Base-by-base conservation (phyloP, 2,797 vertebrate species). In the Phoebastria nigripes region DNA sequence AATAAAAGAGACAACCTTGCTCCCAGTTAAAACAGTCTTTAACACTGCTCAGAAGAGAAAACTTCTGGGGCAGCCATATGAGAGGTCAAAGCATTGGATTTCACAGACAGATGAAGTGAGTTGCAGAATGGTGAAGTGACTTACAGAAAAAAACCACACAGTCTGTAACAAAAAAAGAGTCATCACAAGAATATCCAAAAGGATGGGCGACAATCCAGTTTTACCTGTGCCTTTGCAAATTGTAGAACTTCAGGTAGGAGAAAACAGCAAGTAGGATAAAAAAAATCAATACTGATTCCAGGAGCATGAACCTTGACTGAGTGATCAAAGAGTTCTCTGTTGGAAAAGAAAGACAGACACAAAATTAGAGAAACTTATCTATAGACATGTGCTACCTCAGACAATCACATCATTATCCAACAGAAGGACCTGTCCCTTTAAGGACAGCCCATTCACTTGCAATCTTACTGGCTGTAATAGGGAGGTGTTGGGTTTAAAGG, bases 241-340 rank as follows among this genome's bases (percentile, higher is more conserved):
- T 99, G 98, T 98, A 96, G 97, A 99, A 99, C 78, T 98, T 98
- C 88, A 99, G 96, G 93, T 99, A 99, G 67, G 98, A 99, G 81
- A 99, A 86, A 95, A 99, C 97, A 4, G 99, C 98, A 96, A 99
- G 66, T 7, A 99, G 97, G 71, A 99, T 97, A 82, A 99, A 99
- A 97, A 99, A 99, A 88, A 99, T 99, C 62, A 99, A 87, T 51
- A 99, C 89, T 0, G 99, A 99, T 92, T 99, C 99, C 98, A 99
- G 96, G 1, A 99, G 97, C 98, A 99, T 99, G 95, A 99, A 98
- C 21, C 99, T 98, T 5, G 99, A 99, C 90, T 99, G 99, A 52
- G 99, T 99, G 82, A 99, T 98, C 82, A 99, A 96, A 33, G 99
- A 98, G 39, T 99, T 99, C 95, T 99, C 99, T 99, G 98, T 79